phyloP scores from a whole-genome alignment of 2,113 vertebrate species.

The Chamaetylas fuelleborni region DNA sequence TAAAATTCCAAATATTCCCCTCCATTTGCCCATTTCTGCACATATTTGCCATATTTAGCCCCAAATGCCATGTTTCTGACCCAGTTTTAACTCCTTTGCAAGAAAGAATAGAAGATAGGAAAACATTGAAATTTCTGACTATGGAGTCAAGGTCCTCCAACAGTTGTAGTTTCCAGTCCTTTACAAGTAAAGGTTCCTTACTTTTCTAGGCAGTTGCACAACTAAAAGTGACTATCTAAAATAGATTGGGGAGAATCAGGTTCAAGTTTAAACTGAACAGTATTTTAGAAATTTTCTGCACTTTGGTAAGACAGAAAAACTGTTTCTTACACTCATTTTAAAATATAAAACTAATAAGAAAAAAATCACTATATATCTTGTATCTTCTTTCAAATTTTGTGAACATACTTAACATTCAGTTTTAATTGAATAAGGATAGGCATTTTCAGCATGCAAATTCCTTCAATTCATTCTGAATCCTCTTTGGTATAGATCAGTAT shows the following conservation, averaged over 20 bases:
- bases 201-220: neutral
- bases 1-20: neutral
- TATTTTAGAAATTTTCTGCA: neutral
- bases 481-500: neutral
- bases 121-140: neutral
- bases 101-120: neutral
- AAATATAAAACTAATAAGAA: neutral
- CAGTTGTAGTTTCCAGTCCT: neutral
- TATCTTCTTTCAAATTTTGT: neutral
- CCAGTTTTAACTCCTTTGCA: neutral
- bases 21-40: neutral
- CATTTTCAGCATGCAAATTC: neutral
- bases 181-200: neutral
- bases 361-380: neutral
- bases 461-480: neutral
- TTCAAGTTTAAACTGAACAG: neutral
- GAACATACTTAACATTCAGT: neutral
- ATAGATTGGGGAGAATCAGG: neutral
- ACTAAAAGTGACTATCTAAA: neutral
- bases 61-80: neutral
- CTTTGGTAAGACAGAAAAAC: neutral
- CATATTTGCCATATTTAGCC: neutral
- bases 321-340: neutral
- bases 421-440: neutral
- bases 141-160: neutral